Evolutionary conservation across 2,888 invertebrate species (phyloP), one percentile per base, ranked within the genome.

Genomic region (Stictocephala bisonia): DNA sequence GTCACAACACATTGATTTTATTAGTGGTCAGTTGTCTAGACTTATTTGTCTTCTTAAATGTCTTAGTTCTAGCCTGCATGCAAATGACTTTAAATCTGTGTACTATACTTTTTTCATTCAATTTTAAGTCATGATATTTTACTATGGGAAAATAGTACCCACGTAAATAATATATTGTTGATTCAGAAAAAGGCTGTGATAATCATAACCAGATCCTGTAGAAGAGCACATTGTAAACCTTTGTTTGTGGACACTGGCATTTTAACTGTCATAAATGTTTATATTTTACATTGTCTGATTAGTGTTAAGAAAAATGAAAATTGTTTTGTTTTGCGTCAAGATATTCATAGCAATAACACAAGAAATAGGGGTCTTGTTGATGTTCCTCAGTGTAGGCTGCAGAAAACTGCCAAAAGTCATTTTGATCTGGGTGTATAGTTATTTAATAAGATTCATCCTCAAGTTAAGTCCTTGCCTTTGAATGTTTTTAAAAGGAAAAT

Each of bases 261-360:
- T 15, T 29, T 56, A 18, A 56, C 56, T 15, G 56, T 56, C 3
- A 15, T 29, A 2, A 56, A 56, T 56, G 56, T 56, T 29, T 56
- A 29, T 18, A 56, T 3, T 15, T 56, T 56, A 26, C 53, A 53
- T 6, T 53, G 26, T 53, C 53, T 53, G 9, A 15, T 53, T 7
- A 13, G 7, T 7, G 26, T 53, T 15, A 53, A 53, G 18, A 13
- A 4, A 1, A 53, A 3, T 11, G 22, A 26, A 22, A 3, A 15
- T 20, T 2, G 11, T 20, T 20, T 50, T 20, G 4, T 20, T 20
- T 20, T 3, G 11, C 15, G 22, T 20, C 15, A 22, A 3, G 20
- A 50, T 20, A 22, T 50, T 3, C 50, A 50, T 20, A 11, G 3
- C n/a, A 18, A 50, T 11, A 50, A 50, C n/a, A 50, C 50, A 20